Evolutionary conservation across 1,140 invertebrate species (phyloP).

Genomic region (Tetragonula clypearis): DNA sequence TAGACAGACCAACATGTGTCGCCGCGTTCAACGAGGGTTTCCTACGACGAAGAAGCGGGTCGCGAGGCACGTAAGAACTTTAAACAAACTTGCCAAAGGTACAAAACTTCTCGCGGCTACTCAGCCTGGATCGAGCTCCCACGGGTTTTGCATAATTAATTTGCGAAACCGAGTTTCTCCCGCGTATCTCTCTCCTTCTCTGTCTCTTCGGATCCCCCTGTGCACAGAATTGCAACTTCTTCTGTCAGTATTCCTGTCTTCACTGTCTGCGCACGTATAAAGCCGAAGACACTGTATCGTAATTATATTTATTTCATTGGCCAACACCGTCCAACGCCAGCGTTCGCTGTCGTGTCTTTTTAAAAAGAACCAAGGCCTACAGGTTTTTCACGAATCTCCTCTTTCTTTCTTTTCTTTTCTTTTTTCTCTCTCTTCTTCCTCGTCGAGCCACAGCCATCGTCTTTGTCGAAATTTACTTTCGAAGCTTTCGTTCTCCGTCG

Average conservation of each 20-base stretch:
- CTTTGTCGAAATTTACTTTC: not conserved
- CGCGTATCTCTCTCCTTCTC: not conserved
- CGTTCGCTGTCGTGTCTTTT: not conserved
- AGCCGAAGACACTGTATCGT: slow-evolving; percentile 22
- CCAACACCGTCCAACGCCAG: not conserved
- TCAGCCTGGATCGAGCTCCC: slow-evolving; percentile 26
- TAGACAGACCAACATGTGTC: not conserved
- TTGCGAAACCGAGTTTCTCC: slow-evolving; percentile 45
- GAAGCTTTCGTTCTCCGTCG: not conserved
- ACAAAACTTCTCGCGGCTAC: slow-evolving; percentile 32
- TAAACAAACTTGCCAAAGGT: slow-evolving; percentile 46
- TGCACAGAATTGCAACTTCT: not conserved
- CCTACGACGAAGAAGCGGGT: not conserved
- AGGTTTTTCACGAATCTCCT: not conserved
- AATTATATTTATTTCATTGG: slow-evolving; percentile 59
- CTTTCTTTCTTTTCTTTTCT: not conserved
- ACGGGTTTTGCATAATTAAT: slow-evolving; percentile 61
- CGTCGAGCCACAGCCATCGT: not conserved
- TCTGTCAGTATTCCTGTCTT: slow-evolving; percentile 2
- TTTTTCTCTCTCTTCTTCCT: not conserved
- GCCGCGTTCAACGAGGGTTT: not conserved
- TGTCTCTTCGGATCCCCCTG: not conserved
- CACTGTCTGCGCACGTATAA: slow-evolving; percentile 23
- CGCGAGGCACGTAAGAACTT: slow-evolving; percentile 27
- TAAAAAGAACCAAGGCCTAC: not conserved